phyloP scores from a whole-genome alignment of 2,113 vertebrate genomes.

The Galbula dea region DNA sequence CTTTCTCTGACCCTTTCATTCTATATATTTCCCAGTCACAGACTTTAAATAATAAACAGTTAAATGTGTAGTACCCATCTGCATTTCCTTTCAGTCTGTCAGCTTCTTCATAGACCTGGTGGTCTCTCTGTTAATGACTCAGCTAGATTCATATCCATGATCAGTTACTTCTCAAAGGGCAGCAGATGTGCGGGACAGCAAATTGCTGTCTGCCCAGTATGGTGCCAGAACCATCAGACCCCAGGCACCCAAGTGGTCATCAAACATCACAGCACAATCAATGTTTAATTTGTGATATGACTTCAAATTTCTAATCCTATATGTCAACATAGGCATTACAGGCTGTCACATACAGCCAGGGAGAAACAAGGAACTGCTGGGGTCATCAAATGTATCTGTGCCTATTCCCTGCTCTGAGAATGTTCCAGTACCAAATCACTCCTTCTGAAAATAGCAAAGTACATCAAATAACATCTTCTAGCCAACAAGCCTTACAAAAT shows the following conservation, averaged over 20 bases:
- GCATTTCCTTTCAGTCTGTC: background rate
- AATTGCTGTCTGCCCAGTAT: background rate
- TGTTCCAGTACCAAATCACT: too few relatives aligned
- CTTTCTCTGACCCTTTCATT: conserved; percentile 31
- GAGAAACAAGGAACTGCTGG: background rate
- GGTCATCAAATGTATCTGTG: background rate
- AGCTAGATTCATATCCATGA: background rate
- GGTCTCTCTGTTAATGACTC: background rate
- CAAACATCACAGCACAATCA: background rate
- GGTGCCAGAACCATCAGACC: background rate
- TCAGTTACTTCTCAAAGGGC: background rate
- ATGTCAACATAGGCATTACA: fast-evolving
- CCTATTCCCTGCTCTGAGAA: background rate
- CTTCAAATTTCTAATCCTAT: background rate
- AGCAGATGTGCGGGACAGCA: background rate
- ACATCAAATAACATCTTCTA: background rate
- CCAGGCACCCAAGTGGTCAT: background rate
- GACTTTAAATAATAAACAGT: conserved; percentile 45
- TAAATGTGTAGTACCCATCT: background rate
- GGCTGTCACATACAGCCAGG: background rate
- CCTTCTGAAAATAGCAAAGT: background rate
- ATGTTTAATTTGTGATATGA: background rate
- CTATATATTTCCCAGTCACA: background rate
- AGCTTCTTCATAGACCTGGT: background rate
- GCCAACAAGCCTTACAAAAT: background rate